Evolutionary conservation across 1,140 invertebrate species (phyloP).

Genomic region (Pseudomyrmex pallidus): DNA sequence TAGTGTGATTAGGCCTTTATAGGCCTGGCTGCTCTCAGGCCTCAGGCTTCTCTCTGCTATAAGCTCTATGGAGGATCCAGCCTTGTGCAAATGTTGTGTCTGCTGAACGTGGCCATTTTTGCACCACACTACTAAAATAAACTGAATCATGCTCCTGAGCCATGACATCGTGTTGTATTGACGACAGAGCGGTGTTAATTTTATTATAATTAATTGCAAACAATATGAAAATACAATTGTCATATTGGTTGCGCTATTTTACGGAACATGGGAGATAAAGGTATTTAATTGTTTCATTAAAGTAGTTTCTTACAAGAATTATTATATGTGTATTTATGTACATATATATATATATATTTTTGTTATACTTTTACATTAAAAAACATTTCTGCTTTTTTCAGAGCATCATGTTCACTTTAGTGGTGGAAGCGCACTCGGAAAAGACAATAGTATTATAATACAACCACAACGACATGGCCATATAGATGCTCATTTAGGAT

Average conservation of each 20-base stretch:
- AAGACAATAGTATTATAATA: constrained; percentile 80
- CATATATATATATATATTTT: too few species aligned
- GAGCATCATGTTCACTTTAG: constrained; percentile 82
- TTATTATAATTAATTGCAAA: constrained; percentile 49
- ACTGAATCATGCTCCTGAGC: too few species aligned
- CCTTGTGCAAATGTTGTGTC: too few species aligned
- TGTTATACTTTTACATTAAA: background rate
- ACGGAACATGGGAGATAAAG: constrained; percentile 71
- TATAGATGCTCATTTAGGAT: constrained; percentile 79
- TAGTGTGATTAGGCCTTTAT: too few species aligned
- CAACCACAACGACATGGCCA: constrained; percentile 80
- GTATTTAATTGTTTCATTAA: constrained; percentile 31
- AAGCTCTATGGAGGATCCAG: too few species aligned
- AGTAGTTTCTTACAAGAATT: background rate
- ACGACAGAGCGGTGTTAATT: background rate
- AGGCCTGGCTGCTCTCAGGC: too few species aligned
- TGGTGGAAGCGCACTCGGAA: constrained; percentile 76
- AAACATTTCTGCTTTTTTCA: constrained; percentile 48
- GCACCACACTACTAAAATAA: too few species aligned
- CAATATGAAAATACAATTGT: constrained; percentile 63
- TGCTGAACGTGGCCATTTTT: too few species aligned
- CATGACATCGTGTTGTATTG: too few species aligned
- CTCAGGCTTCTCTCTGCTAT: too few species aligned
- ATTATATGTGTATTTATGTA: too few species aligned
- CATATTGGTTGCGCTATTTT: constrained; percentile 49